These are phyloP conservation scores for Murina feae DNA, from an alignment of 2,113 vertebrate genomes.

Conservation along the genomic window DNA sequence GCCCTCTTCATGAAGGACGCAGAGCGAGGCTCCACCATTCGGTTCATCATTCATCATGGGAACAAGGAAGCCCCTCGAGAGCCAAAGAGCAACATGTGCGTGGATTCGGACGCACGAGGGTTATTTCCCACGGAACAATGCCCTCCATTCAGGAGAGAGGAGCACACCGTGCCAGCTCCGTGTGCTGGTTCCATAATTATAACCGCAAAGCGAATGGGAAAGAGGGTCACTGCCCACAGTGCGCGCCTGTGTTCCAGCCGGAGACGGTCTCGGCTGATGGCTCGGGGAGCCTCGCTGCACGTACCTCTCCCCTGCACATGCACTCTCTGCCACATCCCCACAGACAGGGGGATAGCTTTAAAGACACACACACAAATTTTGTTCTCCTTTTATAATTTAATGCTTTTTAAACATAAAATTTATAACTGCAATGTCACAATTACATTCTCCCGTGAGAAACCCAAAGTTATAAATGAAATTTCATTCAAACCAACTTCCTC, in stretches of 20 bases:
- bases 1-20: conserved; percentile 64
- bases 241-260: conserved; percentile 70
- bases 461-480: neutral
- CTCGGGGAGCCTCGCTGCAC: conserved; percentile 71
- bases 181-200: conserved; percentile 84
- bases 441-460: neutral
- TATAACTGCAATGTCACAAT: neutral
- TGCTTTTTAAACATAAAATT: conserved; percentile 1
- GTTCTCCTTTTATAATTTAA: neutral
- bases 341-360: neutral
- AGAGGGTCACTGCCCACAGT: conserved; percentile 76
- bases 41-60: conserved; percentile 80
- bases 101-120: conserved; percentile 77
- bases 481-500: neutral
- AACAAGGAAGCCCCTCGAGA: conserved; percentile 84
- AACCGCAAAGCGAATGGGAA: conserved; percentile 81
- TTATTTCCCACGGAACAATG: conserved; percentile 78
- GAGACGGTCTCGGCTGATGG: conserved; percentile 70
- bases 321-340: neutral
- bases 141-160: conserved; percentile 81
- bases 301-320: conserved; percentile 31
- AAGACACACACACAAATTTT: neutral
- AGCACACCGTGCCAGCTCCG: conserved; percentile 81
- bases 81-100: conserved; percentile 74
- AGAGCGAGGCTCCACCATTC: conserved; percentile 72